These are phyloP conservation scores for Nudaria mundana DNA, from an alignment of 2,888 invertebrate species.

Conservation along the genomic window DNA sequence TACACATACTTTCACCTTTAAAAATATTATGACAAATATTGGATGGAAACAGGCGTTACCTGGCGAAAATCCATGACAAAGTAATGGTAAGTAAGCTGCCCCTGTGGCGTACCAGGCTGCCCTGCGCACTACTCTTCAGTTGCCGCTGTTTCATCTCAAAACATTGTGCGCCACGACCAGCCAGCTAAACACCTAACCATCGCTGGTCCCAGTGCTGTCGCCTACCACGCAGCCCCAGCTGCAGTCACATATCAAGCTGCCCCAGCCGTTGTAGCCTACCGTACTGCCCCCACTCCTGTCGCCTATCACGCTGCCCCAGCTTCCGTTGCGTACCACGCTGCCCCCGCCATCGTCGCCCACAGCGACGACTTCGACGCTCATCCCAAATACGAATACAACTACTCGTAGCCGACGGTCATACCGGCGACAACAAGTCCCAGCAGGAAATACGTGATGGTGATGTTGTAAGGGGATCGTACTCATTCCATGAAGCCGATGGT, in stretches of 20 bases:
- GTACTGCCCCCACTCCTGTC: constrained; percentile 25
- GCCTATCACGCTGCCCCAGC: constrained; percentile 18
- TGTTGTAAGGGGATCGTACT: constrained; percentile 78
- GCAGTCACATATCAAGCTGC: constrained; percentile 27
- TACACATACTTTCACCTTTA: too few relatives aligned
- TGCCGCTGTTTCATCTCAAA: constrained; percentile 57
- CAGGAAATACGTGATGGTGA: constrained; percentile 78
- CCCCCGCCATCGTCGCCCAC: constrained; percentile 33
- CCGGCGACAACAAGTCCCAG: constrained; percentile 80
- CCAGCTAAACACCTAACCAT: constrained; percentile 38
- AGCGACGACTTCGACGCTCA: constrained; percentile 54
- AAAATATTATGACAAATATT: too few relatives aligned
- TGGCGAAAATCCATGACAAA: too few relatives aligned
- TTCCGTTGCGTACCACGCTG: constrained; percentile 19
- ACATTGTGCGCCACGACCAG: constrained; percentile 62
- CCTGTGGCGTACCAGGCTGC: constrained; percentile 30
- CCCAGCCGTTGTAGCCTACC: constrained; percentile 20
- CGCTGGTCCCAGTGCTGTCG: constrained; percentile 31
- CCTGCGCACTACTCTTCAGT: constrained; percentile 62
- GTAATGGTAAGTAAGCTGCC: too few relatives aligned
- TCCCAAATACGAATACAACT: constrained; percentile 76
- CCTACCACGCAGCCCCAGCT: constrained; percentile 22
- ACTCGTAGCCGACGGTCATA: constrained; percentile 80
- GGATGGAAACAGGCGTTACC: too few relatives aligned
- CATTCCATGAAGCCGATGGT: constrained; percentile 78